Evolutionary conservation across 2,113 vertebrate genomes (phyloP).

Genomic region (Brachyhypopomus gauderio): DNA sequence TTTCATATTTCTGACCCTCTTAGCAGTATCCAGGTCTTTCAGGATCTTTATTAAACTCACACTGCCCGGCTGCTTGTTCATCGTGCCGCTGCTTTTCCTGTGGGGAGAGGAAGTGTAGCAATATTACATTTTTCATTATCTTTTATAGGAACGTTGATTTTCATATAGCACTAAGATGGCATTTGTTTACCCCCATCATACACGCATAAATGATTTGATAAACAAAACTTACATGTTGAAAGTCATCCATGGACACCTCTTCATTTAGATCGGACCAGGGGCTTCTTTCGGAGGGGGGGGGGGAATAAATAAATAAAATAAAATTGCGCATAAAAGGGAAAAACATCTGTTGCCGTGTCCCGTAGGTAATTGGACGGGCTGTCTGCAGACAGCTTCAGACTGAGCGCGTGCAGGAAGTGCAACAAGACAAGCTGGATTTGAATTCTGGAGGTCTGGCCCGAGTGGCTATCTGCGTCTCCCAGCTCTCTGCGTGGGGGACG

Average conservation of each 20-base stretch:
- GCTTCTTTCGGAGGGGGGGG: neutral
- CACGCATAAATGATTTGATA: too few relatives aligned
- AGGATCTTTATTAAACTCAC: neutral
- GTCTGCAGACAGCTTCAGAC: slow-evolving; percentile 38
- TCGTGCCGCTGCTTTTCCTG: neutral
- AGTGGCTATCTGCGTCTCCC: slow-evolving; percentile 40
- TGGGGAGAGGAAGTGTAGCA: neutral
- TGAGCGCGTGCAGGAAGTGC: slow-evolving; percentile 10
- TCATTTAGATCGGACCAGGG: neutral
- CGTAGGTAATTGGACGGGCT: slow-evolving; percentile 43
- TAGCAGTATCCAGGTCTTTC: neutral
- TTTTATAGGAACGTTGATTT: neutral
- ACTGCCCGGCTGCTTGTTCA: neutral
- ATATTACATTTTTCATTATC: neutral
- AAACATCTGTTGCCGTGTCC: slow-evolving; percentile 31
- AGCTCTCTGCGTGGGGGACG: neutral
- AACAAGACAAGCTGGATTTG: slow-evolving; percentile 31
- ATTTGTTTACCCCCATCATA: neutral
- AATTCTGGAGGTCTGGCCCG: slow-evolving; percentile 40
- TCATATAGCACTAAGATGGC: too few relatives aligned
- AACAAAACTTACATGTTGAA: slow-evolving; percentile 1
- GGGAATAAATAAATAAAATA: neutral
- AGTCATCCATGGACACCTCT: neutral
- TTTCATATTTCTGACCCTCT: slow-evolving; percentile 8
- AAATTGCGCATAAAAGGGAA: neutral